Evolutionary conservation across 1,140 invertebrate species (phyloP), one percentile per base, ranked within the genome.

Genomic region (Saccostrea cuccullata): DNA sequence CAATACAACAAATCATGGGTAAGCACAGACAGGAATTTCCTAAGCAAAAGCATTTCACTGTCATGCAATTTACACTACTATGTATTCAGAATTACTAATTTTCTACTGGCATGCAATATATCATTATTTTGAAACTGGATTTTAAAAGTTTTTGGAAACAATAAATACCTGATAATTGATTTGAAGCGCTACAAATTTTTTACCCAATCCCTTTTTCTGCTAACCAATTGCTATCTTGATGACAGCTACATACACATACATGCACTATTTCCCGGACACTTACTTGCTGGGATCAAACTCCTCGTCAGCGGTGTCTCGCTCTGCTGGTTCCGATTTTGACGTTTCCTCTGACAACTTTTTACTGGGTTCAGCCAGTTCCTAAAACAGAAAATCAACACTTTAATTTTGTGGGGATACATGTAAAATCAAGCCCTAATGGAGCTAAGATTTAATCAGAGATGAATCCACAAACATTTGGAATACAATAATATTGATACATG

Each of bases 301-400:
- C 15, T 91, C 91, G 23, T 89, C 90, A 67, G 89, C 90, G 15
- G 89, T 91, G n/a, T 93, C 93, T 89, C 91, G 90, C 55, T 93
- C 91, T 56, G 92, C 90, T 23, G 88, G 87, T 86, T 94, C 91
- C 55, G 88, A 87, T 87, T 90, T 92, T 12, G 94, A 94, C 87
- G 95, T 96, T 94, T 96, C 95, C 91, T 96, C 96, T 12, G 96
- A 96, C 86, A 95, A 89, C 89, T 95, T 94, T 89, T 94, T 94
- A 89, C 93, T 94, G 9, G 95, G 94, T 92, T 95, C 95, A 87
- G 92, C 91, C 90, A 95, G 91, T 89, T 95, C 95, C 95, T 95
- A 86, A 12, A 15, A 30, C 0, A 47, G 9, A 82, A 47, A 89
- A 86, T 36, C 23, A 60, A 30, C 15, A 20, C 30, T 15, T 30